phyloP scores from a whole-genome alignment of 2,797 vertebrate species.

The Serranus cabrilla region DNA sequence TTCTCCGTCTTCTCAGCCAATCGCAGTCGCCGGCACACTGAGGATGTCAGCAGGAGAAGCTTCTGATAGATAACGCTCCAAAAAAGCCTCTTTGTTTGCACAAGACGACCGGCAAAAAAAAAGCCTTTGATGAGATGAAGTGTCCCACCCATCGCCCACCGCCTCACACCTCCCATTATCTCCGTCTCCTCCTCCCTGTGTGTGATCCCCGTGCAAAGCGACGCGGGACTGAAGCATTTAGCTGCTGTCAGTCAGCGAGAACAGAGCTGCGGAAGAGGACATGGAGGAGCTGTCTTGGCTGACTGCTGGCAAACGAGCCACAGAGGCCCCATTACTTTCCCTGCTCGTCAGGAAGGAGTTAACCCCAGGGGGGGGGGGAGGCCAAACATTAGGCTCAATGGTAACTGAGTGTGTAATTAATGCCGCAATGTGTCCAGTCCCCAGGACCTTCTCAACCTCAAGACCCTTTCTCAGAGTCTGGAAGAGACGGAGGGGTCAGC shows the following conservation, averaged over 20 bases:
- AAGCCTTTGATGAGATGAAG: slow-evolving; percentile 78
- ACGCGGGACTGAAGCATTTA: slow-evolving; percentile 68
- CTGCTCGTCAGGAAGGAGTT: slow-evolving; percentile 88
- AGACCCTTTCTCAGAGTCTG: slow-evolving; percentile 83
- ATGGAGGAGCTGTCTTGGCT: slow-evolving; percentile 75
- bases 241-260: slow-evolving; percentile 66
- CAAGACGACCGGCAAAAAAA: slow-evolving; percentile 61
- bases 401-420: slow-evolving; percentile 99
- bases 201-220: slow-evolving; percentile 52
- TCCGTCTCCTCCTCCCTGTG: slow-evolving; percentile 55
- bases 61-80: slow-evolving; percentile 73
- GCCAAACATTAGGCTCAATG: slow-evolving; percentile 88
- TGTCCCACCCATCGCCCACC: slow-evolving; percentile 67
- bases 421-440: slow-evolving; percentile 92
- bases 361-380: slow-evolving; percentile 71
- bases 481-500: slow-evolving; percentile 79
- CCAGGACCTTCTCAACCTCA: slow-evolving; percentile 88
- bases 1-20: slow-evolving; percentile 58
- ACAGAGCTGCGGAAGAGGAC: slow-evolving; percentile 58
- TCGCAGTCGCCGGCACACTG: slow-evolving; percentile 53
- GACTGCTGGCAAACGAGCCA: slow-evolving; percentile 82
- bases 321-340: slow-evolving; percentile 84
- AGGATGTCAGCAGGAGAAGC: slow-evolving; percentile 77
- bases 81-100: slow-evolving; percentile 80
- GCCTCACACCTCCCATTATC: slow-evolving; percentile 74